A percentile compares a stretch with the other conserved stretches of the same genome.
Conservation (phyloP, 2,113 vertebrate species). For the Myodes glareolus region DNA sequence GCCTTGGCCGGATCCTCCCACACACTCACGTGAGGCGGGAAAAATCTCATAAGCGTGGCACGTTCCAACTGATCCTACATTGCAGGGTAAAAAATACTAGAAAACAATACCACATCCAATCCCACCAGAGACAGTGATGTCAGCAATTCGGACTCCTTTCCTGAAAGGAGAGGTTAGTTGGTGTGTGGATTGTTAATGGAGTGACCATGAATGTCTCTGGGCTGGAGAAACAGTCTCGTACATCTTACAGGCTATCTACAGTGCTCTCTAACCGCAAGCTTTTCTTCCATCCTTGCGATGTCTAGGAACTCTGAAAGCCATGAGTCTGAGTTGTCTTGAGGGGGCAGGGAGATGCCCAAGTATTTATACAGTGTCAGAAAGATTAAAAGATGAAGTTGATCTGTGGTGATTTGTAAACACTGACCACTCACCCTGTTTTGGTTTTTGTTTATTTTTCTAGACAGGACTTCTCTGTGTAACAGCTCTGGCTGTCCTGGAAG, state of each 20-base stretch:
- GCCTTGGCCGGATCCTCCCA: not conserved
- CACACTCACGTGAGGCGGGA: not conserved
- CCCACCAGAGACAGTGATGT: not conserved
- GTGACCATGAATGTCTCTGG: not conserved
- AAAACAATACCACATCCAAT: not conserved
- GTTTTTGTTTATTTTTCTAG: not conserved
- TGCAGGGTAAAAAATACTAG: not conserved
- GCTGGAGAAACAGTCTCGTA: not conserved
- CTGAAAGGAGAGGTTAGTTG: not conserved
- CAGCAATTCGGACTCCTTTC: not conserved
- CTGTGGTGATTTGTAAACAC: not conserved
- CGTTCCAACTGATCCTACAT: not conserved
- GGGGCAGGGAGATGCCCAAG: not conserved
- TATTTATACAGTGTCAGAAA: not conserved
- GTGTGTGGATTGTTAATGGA: not conserved
- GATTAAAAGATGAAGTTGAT: not conserved
- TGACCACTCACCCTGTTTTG: not conserved
- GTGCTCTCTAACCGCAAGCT: not conserved
- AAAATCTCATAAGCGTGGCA: too few species aligned
- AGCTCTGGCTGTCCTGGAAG: not conserved
- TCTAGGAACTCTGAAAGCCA: not conserved
- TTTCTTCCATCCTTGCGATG: not conserved
- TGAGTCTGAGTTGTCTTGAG: not conserved
- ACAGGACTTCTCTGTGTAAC: not conserved
- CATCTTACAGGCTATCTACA: not conserved